phyloP scores from a whole-genome alignment of 2,797 vertebrate species.

The Trichosurus vulpecula region DNA sequence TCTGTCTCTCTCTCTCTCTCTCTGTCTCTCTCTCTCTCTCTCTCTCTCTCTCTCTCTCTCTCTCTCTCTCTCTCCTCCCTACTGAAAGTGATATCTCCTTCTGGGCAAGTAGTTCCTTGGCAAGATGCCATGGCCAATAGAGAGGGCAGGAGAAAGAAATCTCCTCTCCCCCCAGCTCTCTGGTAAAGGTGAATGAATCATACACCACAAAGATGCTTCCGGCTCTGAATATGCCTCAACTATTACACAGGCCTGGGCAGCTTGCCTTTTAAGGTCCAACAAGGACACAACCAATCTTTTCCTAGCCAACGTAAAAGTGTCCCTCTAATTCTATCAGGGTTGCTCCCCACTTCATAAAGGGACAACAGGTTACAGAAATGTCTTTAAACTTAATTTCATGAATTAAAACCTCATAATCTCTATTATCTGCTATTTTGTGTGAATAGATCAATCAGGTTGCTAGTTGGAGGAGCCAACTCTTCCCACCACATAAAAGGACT shows the following conservation, averaged over 20 bases:
- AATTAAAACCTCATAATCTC: not conserved
- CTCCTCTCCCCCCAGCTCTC: not conserved
- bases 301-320: not conserved
- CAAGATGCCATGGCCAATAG: not conserved
- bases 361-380: not conserved
- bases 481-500: not conserved
- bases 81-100: not conserved
- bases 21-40: not conserved
- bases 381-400: not conserved
- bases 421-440: not conserved
- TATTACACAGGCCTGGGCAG: not conserved
- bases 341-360: not conserved
- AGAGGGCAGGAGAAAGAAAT: not conserved
- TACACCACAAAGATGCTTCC: not conserved
- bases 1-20: not conserved
- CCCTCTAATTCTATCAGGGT: not conserved
- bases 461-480: not conserved
- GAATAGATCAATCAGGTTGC: not conserved
- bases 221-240: not conserved
- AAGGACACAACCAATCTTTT: not conserved
- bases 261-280: not conserved
- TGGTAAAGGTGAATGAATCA: not conserved
- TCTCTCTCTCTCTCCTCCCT: not conserved
- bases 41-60: not conserved
- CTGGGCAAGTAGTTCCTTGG: not conserved